Evolutionary conservation across 1,140 invertebrate genomes (phyloP).

Genomic region (Penaeus indicus): DNA sequence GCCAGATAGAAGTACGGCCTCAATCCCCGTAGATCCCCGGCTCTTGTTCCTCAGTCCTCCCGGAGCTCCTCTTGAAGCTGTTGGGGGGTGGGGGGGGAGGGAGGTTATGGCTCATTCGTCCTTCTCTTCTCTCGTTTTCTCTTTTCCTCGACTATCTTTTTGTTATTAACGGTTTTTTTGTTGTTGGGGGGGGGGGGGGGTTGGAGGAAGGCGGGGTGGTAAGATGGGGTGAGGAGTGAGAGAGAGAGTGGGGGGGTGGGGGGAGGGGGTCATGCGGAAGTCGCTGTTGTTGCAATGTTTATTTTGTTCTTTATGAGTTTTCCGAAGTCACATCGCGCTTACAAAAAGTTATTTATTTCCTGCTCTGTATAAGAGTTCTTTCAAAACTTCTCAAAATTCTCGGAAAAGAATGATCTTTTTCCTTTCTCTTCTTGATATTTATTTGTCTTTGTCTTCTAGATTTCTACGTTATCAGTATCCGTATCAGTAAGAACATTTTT

Average conservation of each 20-base stretch:
- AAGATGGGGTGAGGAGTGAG: not conserved
- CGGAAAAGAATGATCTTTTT: too few species aligned
- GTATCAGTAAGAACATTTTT: too few species aligned
- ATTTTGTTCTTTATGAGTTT: too few species aligned
- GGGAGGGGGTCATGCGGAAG: not conserved
- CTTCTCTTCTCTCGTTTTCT: not conserved
- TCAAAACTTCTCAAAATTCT: too few species aligned
- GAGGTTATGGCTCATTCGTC: too few species aligned
- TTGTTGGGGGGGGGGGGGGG: not conserved
- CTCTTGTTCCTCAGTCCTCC: not conserved
- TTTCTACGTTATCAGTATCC: too few species aligned
- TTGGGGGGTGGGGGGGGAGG: too few species aligned
- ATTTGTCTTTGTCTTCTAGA: too few species aligned
- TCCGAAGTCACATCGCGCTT: too few species aligned
- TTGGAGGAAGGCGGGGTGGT: not conserved
- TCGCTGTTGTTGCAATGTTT: not conserved
- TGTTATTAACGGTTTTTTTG: not conserved
- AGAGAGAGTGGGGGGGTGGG: not conserved
- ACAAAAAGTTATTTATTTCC: conserved; percentile 68
- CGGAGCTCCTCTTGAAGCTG: too few species aligned
- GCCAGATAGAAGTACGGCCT: not conserved
- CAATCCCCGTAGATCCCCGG: not conserved
- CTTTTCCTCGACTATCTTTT: not conserved
- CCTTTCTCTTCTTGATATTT: too few species aligned
- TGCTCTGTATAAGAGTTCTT: conserved; percentile 70